Evolutionary conservation across 2,113 vertebrate species (phyloP).

Genomic region (Jacana jacana): DNA sequence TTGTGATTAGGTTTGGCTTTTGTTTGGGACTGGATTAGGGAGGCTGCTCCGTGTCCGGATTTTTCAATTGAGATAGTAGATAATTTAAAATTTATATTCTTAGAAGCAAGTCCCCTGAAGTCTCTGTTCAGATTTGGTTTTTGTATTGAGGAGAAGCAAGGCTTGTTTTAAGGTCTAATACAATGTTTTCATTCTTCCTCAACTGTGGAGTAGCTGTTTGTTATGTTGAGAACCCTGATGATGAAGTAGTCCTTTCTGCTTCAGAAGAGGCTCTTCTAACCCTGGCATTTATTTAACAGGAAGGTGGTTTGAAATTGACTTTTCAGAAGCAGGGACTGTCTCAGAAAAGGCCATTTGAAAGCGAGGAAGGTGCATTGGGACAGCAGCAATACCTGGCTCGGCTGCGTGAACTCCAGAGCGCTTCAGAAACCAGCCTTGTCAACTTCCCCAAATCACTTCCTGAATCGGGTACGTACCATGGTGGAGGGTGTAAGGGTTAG

Average conservation of each 20-base stretch:
- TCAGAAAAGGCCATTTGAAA: conserved; percentile 90
- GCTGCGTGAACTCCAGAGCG: conserved; percentile 90
- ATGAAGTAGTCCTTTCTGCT: conserved; percentile 25
- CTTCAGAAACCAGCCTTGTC: conserved; percentile 88
- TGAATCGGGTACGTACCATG: conserved; percentile 74
- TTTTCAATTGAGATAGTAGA: background rate
- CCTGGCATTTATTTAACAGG: conserved; percentile 81
- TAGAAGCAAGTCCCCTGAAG: background rate
- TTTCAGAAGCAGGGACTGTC: conserved; percentile 97
- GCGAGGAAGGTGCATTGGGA: conserved; percentile 84
- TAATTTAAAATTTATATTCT: background rate
- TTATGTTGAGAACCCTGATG: conserved; percentile 1
- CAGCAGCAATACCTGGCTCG: conserved; percentile 95
- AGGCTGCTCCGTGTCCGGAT: background rate
- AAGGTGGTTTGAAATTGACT: conserved; percentile 96
- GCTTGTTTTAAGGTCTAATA: background rate
- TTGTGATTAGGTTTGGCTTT: background rate
- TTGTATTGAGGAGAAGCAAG: background rate
- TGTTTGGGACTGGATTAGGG: background rate
- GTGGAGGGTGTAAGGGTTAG: background rate
- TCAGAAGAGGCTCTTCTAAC: conserved; percentile 57
- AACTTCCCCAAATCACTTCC: conserved; percentile 86
- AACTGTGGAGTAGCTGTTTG: background rate
- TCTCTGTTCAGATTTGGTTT: background rate
- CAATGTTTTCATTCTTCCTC: background rate